Percentiles rank a stretch among this genome's conserved stretches.
These are phyloP conservation scores for Perdita meconis DNA, from an alignment of 2,888 invertebrate species.

Conservation along the genomic window DNA sequence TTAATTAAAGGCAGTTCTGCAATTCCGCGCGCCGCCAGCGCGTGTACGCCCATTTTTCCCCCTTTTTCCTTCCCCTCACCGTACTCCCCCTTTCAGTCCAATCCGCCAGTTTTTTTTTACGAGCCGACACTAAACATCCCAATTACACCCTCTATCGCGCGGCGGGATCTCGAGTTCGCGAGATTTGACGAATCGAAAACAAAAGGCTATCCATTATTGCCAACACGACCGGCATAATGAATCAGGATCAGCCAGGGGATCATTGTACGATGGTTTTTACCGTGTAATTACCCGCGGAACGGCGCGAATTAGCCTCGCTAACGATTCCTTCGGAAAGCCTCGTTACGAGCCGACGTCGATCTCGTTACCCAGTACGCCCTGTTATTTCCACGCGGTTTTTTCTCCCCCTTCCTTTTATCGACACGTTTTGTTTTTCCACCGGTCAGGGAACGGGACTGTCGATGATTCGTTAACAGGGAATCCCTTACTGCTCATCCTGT, in stretches of 20 bases:
- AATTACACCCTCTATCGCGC: slow-evolving; percentile 16
- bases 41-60: slow-evolving; percentile 42
- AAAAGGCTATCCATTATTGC: slow-evolving; percentile 50
- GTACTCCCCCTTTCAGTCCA: not conserved
- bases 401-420: not conserved
- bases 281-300: slow-evolving; percentile 54
- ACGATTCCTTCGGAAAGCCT: slow-evolving; percentile 55
- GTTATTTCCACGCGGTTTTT: slow-evolving; percentile 34
- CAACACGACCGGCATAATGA: slow-evolving; percentile 54
- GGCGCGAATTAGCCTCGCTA: slow-evolving; percentile 51
- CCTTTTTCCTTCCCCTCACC: not conserved
- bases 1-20: slow-evolving; percentile 75
- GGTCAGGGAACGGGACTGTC: not conserved
- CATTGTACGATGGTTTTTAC: slow-evolving; percentile 19
- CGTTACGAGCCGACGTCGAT: slow-evolving; percentile 35
- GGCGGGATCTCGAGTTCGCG: slow-evolving; percentile 10
- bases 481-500: slow-evolving; percentile 15
- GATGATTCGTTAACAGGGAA: slow-evolving; percentile 11
- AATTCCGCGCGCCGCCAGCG: slow-evolving; percentile 60
- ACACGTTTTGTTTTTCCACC: slow-evolving; percentile 8
- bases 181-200: slow-evolving; percentile 52
- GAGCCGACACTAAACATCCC: slow-evolving; percentile 3
- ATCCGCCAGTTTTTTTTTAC: slow-evolving; percentile 40
- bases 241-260: slow-evolving; percentile 24
- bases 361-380: slow-evolving; percentile 48